Conservation (phyloP, 1,140 invertebrate species). For the Vollenhovia emeryi region DNA sequence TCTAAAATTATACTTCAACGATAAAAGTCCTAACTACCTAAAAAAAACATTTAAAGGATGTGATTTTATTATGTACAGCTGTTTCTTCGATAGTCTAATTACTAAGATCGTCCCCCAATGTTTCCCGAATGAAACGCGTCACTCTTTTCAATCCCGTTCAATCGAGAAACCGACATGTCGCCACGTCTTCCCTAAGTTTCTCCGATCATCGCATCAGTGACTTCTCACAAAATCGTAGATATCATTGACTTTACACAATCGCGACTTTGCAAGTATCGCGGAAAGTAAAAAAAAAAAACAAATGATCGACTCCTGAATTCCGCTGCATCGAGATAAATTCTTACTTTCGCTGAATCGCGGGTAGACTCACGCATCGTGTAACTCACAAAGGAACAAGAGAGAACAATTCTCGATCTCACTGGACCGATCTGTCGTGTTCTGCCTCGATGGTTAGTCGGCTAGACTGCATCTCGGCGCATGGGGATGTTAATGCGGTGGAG, state of each 20-base stretch:
- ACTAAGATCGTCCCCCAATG: neutral
- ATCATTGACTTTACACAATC: neutral
- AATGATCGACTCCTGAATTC: neutral
- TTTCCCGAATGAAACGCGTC: neutral
- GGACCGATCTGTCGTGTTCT: conserved; percentile 24
- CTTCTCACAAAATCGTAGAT: neutral
- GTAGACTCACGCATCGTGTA: conserved; percentile 47
- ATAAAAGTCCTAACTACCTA: neutral
- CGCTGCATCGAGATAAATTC: neutral
- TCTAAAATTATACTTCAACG: neutral
- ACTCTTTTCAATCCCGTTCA: neutral
- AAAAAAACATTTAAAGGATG: neutral
- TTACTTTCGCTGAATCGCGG: neutral
- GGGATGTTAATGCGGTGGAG: conserved; percentile 52
- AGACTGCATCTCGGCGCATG: neutral
- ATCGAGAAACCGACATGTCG: neutral
- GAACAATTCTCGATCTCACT: conserved; percentile 22
- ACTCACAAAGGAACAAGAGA: conserved; percentile 36
- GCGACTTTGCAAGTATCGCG: neutral
- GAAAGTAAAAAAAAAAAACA: neutral
- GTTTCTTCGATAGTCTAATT: neutral
- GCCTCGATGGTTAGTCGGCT: conserved; percentile 1
- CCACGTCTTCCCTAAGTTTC: neutral
- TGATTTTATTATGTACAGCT: neutral
- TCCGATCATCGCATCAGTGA: neutral